These are phyloP conservation scores for Trypoxylus dichotomus DNA, from an alignment of 1,140 invertebrate species.

Conservation along the genomic window DNA sequence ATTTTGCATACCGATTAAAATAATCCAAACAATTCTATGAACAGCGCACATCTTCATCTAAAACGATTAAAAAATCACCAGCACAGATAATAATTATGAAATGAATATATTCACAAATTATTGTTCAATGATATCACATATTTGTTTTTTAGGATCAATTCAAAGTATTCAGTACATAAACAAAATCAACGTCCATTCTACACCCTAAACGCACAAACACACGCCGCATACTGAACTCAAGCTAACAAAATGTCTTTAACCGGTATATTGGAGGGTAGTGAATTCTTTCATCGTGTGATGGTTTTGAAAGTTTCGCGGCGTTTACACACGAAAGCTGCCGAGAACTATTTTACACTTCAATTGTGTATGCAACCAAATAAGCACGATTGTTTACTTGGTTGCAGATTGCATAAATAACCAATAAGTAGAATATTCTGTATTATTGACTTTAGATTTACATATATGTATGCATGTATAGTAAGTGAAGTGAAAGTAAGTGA, in stretches of 20 bases:
- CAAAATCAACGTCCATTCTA: neutral
- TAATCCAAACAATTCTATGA: constrained; percentile 17
- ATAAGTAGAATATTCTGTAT: too few relatives aligned
- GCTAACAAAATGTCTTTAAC: constrained; percentile 17
- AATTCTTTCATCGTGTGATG: neutral
- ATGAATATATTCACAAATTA: neutral
- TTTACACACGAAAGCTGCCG: neutral
- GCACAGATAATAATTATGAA: neutral
- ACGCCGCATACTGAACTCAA: constrained; percentile 17
- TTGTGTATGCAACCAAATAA: neutral
- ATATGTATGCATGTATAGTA: too few relatives aligned
- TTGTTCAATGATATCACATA: neutral
- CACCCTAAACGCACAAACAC: neutral
- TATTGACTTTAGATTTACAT: too few relatives aligned
- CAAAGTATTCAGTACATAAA: neutral
- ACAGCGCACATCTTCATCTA: neutral
- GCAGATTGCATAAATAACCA: too few relatives aligned
- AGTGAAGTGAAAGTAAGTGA: too few relatives aligned
- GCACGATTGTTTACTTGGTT: neutral
- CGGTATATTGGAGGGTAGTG: constrained; percentile 15
- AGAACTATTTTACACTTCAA: neutral
- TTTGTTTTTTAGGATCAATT: neutral
- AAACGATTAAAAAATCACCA: neutral
- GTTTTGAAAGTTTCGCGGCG: constrained; percentile 9
- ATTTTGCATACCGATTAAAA: constrained; percentile 5